Percentiles rank a stretch among this genome's conserved stretches.
These are phyloP conservation scores for Pygocentrus nattereri DNA, from an alignment of 2,797 vertebrate genomes.

Conservation along the genomic window DNA sequence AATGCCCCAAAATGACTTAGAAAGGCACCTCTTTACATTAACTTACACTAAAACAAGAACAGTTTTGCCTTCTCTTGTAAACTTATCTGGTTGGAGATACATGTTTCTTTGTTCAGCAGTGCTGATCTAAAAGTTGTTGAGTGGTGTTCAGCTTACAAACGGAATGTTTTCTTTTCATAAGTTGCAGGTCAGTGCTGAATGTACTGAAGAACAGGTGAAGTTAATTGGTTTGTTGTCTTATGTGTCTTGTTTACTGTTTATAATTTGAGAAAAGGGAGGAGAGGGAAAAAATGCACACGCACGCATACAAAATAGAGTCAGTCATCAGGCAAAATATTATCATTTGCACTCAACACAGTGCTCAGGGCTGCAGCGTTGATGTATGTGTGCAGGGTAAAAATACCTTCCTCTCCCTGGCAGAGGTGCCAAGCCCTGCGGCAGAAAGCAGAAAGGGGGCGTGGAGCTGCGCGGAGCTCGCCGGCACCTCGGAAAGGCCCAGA, in stretches of 20 bases:
- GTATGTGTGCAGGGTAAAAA: slow-evolving; percentile 62
- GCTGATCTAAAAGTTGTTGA: no score
- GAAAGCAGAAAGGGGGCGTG: slow-evolving; percentile 51
- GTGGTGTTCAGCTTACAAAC: neutral
- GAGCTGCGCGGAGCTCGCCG: slow-evolving; percentile 53
- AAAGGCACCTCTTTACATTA: no score
- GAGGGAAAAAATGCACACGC: slow-evolving; percentile 6
- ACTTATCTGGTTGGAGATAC: no score
- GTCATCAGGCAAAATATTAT: slow-evolving; percentile 64
- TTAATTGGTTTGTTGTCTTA: slow-evolving; percentile 30
- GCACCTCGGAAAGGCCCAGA: slow-evolving; percentile 72
- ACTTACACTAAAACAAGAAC: no score
- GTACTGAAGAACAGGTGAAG: slow-evolving; percentile 17
- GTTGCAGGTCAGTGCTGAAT: neutral
- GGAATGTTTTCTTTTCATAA: neutral
- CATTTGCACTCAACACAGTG: slow-evolving; percentile 52
- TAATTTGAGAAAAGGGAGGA: slow-evolving; percentile 1
- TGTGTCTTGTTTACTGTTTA: slow-evolving; percentile 40
- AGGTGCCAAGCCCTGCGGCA: slow-evolving; percentile 69
- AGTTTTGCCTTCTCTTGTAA: no score
- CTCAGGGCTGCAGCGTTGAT: slow-evolving; percentile 55
- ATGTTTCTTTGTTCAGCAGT: no score
- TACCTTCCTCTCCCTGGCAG: slow-evolving; percentile 64
- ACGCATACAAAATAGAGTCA: slow-evolving; percentile 53
- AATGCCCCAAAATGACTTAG: no score